These are phyloP conservation scores for Psilopsiagon aurifrons DNA, from an alignment of 2,113 vertebrate genomes.

Conservation along the genomic window DNA sequence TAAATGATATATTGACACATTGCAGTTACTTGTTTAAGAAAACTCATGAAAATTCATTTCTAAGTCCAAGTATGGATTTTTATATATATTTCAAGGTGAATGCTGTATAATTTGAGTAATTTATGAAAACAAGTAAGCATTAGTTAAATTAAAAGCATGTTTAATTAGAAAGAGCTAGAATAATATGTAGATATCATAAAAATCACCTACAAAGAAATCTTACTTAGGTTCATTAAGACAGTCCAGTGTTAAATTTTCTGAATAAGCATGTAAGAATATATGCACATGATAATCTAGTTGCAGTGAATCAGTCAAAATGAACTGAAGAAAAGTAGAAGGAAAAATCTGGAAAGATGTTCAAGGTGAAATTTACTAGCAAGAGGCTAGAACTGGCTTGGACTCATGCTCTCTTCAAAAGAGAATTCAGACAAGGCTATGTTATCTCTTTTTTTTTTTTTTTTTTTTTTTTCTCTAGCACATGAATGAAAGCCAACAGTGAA, in stretches of 20 bases:
- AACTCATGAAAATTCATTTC: not conserved
- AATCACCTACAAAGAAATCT: not conserved
- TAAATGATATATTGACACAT: not conserved
- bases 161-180: not conserved
- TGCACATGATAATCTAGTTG: not conserved
- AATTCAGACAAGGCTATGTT: not conserved
- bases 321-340: not conserved
- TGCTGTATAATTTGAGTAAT: not conserved
- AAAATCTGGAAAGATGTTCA: not conserved
- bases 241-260: not conserved
- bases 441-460: not conserved
- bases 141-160: not conserved
- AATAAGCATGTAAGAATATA: not conserved
- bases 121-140: not conserved
- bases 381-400: not conserved
- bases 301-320: not conserved
- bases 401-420: not conserved
- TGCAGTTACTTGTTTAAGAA: not conserved
- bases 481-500: not conserved
- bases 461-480: not conserved
- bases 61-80: not conserved
- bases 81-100: not conserved
- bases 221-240: not conserved
- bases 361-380: not conserved
- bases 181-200: not conserved